A percentile compares a stretch with the other conserved stretches of the same genome.
Conservation (phyloP, 1,140 invertebrate species). For the Drosophila kurseongensis region DNA sequence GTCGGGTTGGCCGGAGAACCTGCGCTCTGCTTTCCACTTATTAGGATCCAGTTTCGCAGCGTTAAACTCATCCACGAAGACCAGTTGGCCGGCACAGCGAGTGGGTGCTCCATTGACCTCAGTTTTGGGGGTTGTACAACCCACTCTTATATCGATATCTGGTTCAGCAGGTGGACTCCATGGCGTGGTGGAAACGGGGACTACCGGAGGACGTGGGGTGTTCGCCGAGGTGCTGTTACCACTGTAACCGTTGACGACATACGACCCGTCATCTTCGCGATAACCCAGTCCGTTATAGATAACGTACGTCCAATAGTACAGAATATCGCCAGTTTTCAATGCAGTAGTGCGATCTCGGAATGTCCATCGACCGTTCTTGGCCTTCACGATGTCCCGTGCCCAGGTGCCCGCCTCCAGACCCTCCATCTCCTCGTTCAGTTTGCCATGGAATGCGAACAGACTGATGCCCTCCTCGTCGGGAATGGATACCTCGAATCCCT, state of each 20-base stretch:
- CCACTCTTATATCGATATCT: conserved; percentile 46
- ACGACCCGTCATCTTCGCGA: conserved; percentile 87
- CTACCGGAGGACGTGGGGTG: background rate
- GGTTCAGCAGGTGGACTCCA: conserved; percentile 16
- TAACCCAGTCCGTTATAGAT: conserved; percentile 88
- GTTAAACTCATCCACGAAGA: conserved; percentile 86
- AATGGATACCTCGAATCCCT: conserved; percentile 87
- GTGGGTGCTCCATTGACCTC: conserved; percentile 56
- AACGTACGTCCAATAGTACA: conserved; percentile 92
- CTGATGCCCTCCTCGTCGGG: conserved; percentile 89
- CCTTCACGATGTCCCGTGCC: conserved; percentile 88
- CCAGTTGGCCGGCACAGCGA: conserved; percentile 86
- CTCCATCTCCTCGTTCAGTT: conserved; percentile 90
- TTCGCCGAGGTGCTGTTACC: conserved; percentile 9
- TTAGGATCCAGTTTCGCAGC: conserved; percentile 45
- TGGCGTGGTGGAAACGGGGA: conserved; percentile 2
- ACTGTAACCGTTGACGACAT: conserved; percentile 85
- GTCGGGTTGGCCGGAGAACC: conserved; percentile 83
- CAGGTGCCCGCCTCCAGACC: conserved; percentile 89
- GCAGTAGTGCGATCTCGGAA: conserved; percentile 87
- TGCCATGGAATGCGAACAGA: conserved; percentile 91
- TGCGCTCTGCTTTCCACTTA: conserved; percentile 83
- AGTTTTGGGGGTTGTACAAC: conserved; percentile 39
- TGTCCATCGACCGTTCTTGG: conserved; percentile 88
- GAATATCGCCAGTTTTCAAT: conserved; percentile 88